phyloP scores from a whole-genome alignment of 2,113 vertebrate genomes.

The Chloroceryle aenea region DNA sequence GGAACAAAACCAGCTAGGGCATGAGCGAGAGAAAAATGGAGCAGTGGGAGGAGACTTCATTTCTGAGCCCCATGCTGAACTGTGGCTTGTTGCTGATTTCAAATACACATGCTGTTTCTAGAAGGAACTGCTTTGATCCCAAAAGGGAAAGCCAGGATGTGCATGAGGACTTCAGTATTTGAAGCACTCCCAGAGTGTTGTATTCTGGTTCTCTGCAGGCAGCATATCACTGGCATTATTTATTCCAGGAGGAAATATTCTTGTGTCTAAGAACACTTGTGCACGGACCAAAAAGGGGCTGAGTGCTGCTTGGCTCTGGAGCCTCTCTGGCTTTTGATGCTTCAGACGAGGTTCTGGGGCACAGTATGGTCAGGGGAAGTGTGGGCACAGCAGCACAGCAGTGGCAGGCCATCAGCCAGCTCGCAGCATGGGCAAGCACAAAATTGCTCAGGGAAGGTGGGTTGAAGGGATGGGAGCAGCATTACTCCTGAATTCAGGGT shows the following conservation, averaged over 20 bases:
- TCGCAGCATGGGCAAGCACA: background rate
- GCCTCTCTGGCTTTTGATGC: background rate
- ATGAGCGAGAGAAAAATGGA: background rate
- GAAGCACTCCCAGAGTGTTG: fast-evolving
- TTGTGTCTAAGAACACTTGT: background rate
- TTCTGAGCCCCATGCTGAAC: background rate
- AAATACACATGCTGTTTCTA: background rate
- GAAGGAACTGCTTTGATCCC: background rate
- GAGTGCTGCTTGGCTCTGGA: fast-evolving
- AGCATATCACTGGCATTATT: background rate
- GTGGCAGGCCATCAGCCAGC: background rate
- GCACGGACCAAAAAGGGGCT: background rate
- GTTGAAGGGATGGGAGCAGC: background rate
- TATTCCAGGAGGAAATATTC: background rate
- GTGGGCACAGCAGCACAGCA: fast-evolving
- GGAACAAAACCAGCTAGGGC: background rate
- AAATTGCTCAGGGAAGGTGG: background rate
- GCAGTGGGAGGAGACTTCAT: fast-evolving
- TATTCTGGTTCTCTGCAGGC: background rate
- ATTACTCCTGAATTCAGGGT: background rate
- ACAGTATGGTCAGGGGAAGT: fast-evolving
- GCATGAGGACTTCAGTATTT: background rate
- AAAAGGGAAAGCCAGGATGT: background rate
- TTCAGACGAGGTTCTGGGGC: background rate
- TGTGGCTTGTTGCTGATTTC: fast-evolving